phyloP scores from a whole-genome alignment of 2,888 invertebrate species.

The Anodontia alba region DNA sequence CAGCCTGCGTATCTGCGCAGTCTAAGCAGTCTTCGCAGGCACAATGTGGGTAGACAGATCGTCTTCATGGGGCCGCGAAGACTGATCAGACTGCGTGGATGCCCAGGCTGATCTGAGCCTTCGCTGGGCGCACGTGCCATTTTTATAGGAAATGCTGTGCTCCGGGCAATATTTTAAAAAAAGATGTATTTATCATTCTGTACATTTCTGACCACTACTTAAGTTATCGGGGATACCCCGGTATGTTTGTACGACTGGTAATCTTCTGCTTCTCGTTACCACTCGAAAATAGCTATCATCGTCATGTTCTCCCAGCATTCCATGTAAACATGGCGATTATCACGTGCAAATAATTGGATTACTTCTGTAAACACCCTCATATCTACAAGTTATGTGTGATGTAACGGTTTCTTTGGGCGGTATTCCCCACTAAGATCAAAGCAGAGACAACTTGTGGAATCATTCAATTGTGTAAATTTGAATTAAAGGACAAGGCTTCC shows the following conservation, averaged over 20 bases:
- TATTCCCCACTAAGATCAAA: slow-evolving; percentile 36
- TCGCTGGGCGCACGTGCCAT: no score
- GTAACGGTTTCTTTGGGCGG: slow-evolving; percentile 26
- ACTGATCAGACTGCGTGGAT: no score
- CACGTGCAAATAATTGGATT: slow-evolving; percentile 49
- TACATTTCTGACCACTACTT: background rate
- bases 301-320: slow-evolving; percentile 33
- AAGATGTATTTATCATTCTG: background rate
- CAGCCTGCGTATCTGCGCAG: no score
- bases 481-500: slow-evolving; percentile 31
- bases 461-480: slow-evolving; percentile 28
- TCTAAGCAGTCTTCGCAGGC: no score
- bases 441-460: slow-evolving; percentile 20
- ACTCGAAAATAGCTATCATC: slow-evolving; percentile 23
- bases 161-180: no score
- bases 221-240: background rate
- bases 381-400: slow-evolving; percentile 28
- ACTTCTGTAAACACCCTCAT: slow-evolving; percentile 40
- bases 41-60: no score
- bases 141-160: no score
- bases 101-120: no score
- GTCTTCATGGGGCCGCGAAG: no score
- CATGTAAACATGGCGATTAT: slow-evolving; percentile 41
- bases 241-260: slow-evolving; percentile 5
- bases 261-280: slow-evolving; percentile 6